phyloP scores from a whole-genome alignment of 2,888 invertebrate genomes.

The Autographa gamma region DNA sequence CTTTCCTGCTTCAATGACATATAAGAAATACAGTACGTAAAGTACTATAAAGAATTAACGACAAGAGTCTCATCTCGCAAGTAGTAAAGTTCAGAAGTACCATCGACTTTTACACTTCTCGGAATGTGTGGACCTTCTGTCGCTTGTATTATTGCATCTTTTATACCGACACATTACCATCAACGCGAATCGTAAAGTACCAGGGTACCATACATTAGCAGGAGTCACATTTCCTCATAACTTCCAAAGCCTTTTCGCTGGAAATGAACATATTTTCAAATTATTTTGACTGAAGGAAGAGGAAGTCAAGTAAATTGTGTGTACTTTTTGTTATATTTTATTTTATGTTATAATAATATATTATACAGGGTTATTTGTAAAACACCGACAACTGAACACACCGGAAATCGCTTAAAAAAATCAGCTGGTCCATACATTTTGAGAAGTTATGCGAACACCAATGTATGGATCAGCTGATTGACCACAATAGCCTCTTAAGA shows the following conservation, averaged over 20 bases:
- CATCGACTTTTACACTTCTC: slow-evolving; percentile 49
- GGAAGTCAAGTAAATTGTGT: slow-evolving; percentile 15
- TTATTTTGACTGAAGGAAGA: slow-evolving; percentile 16
- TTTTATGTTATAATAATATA: not conserved
- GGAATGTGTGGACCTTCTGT: slow-evolving; percentile 37
- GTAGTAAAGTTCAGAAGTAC: slow-evolving; percentile 43
- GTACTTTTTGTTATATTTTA: slow-evolving; percentile 14
- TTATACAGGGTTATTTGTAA: too few relatives aligned
- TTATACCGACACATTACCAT: slow-evolving; percentile 43
- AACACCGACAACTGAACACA: too few relatives aligned
- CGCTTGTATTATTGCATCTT: slow-evolving; percentile 47
- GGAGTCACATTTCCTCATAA: slow-evolving; percentile 40
- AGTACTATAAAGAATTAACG: slow-evolving; percentile 28
- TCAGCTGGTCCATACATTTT: too few relatives aligned
- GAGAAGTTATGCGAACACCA: too few relatives aligned
- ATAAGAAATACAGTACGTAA: not conserved
- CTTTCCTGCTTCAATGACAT: not conserved
- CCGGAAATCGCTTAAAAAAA: too few relatives aligned
- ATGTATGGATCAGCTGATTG: too few relatives aligned
- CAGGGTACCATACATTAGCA: slow-evolving; percentile 28
- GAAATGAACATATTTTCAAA: slow-evolving; percentile 52
- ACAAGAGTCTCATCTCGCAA: slow-evolving; percentile 31
- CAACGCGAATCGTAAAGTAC: slow-evolving; percentile 52
- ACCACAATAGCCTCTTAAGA: too few relatives aligned
- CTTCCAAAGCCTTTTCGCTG: slow-evolving; percentile 28